phyloP scores from a whole-genome alignment of 2,113 vertebrate genomes.

The Calonectris borealis region DNA sequence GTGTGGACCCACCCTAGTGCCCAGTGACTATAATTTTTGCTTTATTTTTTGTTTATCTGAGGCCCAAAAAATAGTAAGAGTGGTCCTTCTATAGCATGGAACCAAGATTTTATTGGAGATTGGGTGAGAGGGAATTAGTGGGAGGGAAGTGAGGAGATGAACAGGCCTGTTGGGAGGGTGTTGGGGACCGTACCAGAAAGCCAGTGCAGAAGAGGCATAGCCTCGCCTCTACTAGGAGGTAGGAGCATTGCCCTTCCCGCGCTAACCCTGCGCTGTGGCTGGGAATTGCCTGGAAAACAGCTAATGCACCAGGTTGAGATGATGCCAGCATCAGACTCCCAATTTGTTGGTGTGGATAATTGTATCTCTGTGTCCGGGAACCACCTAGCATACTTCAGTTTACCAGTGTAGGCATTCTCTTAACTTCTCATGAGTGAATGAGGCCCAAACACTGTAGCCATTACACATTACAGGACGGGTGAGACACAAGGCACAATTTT shows the following conservation, averaged over 20 bases:
- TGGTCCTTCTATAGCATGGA: not conserved
- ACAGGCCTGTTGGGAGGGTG: not conserved
- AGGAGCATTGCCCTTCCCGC: not conserved
- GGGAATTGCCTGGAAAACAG: not conserved
- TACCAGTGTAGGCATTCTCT: not conserved
- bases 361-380: not conserved
- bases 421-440: not conserved
- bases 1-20: not conserved
- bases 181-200: not conserved
- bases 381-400: not conserved
- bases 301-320: not conserved
- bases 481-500: not conserved
- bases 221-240: not conserved
- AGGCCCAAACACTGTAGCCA: not conserved
- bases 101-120: not conserved
- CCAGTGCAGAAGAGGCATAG: too few relatives aligned
- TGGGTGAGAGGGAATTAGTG: not conserved
- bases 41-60: not conserved
- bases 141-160: not conserved
- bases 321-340: not conserved
- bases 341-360: not conserved
- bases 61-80: not conserved
- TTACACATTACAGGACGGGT: not conserved
- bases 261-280: not conserved
- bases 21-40: not conserved